Conservation (phyloP, 2,888 invertebrate species). For the Bursaphelenchus okinawaensis region DNA sequence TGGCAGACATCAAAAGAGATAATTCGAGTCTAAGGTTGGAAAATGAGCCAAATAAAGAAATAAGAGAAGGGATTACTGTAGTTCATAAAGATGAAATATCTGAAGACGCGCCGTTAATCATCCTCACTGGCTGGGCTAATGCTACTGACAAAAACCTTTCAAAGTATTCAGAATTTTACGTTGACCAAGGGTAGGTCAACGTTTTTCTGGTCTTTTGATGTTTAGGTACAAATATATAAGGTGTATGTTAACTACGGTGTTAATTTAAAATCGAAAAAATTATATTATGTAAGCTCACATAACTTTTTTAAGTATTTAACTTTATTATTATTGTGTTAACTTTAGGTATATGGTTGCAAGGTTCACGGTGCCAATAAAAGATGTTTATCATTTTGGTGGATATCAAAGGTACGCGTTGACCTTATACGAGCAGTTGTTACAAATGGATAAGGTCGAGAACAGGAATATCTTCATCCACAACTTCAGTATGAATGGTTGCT, state of each 20-base stretch:
- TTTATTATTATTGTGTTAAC: too few species aligned
- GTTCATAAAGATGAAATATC: neutral
- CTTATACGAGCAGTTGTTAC: conserved; percentile 26
- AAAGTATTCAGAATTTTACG: conserved; percentile 74
- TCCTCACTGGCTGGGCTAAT: conserved; percentile 75
- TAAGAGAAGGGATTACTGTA: neutral
- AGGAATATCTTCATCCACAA: conserved; percentile 29
- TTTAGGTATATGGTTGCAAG: conserved; percentile 45
- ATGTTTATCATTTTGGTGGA: conserved; percentile 41
- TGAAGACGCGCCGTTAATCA: conserved; percentile 64
- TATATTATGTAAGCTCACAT: too few species aligned
- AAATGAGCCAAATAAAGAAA: neutral
- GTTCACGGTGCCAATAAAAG: conserved; percentile 49
- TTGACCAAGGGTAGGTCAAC: conserved; percentile 68
- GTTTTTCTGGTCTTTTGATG: conserved; percentile 6
- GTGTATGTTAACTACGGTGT: too few species aligned
- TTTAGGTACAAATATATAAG: too few species aligned
- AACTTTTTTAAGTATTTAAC: too few species aligned
- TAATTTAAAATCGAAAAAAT: too few species aligned
- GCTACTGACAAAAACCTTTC: conserved; percentile 73
- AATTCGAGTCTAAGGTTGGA: neutral
- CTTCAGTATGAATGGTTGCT: conserved; percentile 39
- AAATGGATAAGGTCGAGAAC: neutral
- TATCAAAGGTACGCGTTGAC: conserved; percentile 38
- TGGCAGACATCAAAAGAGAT: neutral